Evolutionary conservation across 2,797 vertebrate genomes (phyloP).

Genomic region (Macrochelys suwanniensis): DNA sequence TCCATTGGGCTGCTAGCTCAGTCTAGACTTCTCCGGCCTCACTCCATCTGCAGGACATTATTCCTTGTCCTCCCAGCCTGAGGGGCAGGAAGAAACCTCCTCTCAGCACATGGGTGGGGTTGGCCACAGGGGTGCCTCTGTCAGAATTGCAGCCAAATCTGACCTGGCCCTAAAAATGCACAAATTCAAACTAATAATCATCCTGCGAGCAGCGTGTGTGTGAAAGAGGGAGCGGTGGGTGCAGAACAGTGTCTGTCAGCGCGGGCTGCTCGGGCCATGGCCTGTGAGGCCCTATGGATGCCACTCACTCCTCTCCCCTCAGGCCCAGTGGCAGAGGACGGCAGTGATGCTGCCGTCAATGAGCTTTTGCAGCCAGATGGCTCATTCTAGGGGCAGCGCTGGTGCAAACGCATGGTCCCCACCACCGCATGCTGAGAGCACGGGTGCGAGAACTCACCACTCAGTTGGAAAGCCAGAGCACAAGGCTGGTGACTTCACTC

Average conservation of each 20-base stretch:
- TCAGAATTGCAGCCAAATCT: neutral
- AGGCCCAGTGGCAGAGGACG: no score
- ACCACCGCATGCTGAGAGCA: neutral
- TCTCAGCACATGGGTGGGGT: neutral
- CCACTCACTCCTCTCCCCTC: neutral
- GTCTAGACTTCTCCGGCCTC: neutral
- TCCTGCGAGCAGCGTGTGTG: neutral
- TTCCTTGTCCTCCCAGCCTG: neutral
- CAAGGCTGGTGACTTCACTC: neutral
- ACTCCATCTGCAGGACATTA: neutral
- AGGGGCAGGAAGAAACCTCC: neutral
- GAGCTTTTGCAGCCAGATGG: neutral
- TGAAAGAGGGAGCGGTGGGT: neutral
- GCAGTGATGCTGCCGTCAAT: no score
- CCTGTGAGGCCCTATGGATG: neutral
- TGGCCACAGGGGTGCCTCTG: neutral
- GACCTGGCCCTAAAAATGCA: neutral
- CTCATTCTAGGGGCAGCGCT: neutral
- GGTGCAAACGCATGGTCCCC: neutral
- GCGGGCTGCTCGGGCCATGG: neutral
- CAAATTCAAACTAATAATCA: neutral
- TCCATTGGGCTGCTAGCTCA: neutral
- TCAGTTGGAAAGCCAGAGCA: neutral
- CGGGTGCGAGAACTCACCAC: neutral
- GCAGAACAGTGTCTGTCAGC: neutral